phyloP scores from a whole-genome alignment of 2,888 invertebrate species.

The Leucophenga maculata region DNA sequence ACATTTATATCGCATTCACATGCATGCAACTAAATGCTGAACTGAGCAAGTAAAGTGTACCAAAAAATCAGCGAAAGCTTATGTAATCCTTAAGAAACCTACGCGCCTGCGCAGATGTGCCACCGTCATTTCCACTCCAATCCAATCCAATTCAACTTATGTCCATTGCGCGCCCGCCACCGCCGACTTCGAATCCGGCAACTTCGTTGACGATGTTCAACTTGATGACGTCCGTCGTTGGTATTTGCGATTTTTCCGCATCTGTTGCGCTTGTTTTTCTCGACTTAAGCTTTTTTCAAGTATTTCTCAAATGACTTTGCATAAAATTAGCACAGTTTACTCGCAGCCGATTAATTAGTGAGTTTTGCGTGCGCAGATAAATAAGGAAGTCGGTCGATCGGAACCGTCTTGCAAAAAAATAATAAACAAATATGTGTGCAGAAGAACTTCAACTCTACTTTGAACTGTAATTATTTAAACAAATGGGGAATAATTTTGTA shows the following conservation, averaged over 20 bases:
- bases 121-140: slow-evolving; percentile 4
- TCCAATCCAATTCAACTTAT: slow-evolving; percentile 28
- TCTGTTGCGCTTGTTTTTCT: slow-evolving; percentile 36
- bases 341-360: slow-evolving; percentile 47
- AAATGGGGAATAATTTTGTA: too few species aligned
- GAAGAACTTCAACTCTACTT: slow-evolving; percentile 14
- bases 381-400: not conserved
- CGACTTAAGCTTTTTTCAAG: slow-evolving; percentile 33
- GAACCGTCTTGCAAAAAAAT: not conserved
- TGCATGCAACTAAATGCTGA: not conserved
- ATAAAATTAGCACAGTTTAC: slow-evolving; percentile 52
- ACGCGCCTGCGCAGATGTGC: slow-evolving; percentile 29
- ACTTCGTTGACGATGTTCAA: not conserved
- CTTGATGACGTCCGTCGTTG: not conserved
- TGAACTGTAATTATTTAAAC: not conserved
- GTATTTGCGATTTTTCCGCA: not conserved
- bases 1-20: not conserved
- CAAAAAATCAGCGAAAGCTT: slow-evolving; percentile 18
- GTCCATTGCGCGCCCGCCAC: not conserved
- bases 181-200: too few species aligned
- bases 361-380: slow-evolving; percentile 27
- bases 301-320: slow-evolving; percentile 48
- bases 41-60: not conserved
- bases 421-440: slow-evolving; percentile 23
- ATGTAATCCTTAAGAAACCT: slow-evolving; percentile 26